phyloP scores from a whole-genome alignment of 1,140 invertebrate genomes.

The Drosophila hydei region DNA sequence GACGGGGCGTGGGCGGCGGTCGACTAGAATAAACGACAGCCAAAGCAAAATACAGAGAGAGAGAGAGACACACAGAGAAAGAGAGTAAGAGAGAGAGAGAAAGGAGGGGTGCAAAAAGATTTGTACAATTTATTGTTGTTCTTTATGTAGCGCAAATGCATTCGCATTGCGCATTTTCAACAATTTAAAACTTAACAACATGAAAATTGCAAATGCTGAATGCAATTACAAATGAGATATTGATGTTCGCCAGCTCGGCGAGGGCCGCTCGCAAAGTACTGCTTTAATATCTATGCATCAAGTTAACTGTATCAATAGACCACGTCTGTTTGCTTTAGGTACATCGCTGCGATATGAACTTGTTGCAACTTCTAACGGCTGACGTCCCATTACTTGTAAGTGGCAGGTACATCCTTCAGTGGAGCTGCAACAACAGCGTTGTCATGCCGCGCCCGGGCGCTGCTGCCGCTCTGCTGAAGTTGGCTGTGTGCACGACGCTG shows the following conservation, averaged over 20 bases:
- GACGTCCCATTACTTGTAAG: conserved; percentile 68
- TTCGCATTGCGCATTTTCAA: conserved; percentile 28
- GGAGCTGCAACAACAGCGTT: conserved; percentile 45
- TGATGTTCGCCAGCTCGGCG: conserved; percentile 11
- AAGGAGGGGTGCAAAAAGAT: too few relatives aligned
- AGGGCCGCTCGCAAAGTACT: neutral
- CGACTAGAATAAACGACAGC: neutral
- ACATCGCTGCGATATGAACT: conserved; percentile 52
- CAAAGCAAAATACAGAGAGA: too few relatives aligned
- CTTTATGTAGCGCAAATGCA: conserved; percentile 15
- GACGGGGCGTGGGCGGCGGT: neutral
- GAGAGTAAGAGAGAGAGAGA: neutral
- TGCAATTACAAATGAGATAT: conserved; percentile 45
- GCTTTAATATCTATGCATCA: too few relatives aligned
- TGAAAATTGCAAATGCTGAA: conserved; percentile 29
- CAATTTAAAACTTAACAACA: conserved; percentile 32
- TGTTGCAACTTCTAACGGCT: conserved; percentile 62
- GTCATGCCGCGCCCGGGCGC: neutral
- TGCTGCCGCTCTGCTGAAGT: conserved; percentile 6
- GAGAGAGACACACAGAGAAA: neutral
- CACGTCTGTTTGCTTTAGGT: conserved; percentile 1
- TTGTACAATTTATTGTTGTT: conserved; percentile 33
- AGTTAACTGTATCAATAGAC: too few relatives aligned
- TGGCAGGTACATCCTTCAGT: conserved; percentile 39
- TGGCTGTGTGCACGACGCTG: conserved; percentile 15